Evolutionary conservation across 2,888 invertebrate genomes (phyloP), one percentile per base, ranked within the genome.

Genomic region (Cheilosia grossa): DNA sequence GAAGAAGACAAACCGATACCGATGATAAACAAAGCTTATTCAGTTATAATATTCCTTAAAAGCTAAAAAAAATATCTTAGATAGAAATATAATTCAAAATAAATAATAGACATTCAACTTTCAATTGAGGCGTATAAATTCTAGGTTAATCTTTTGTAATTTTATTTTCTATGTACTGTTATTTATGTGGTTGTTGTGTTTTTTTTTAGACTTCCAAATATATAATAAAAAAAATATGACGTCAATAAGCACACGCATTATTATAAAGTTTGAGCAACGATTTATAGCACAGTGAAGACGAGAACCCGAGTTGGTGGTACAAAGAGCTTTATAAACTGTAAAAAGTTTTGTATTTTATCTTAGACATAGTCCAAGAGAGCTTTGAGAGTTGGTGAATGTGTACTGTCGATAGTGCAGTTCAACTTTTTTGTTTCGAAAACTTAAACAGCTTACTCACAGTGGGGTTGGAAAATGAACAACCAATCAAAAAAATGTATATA

Each of bases 1-100:
- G 56, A 27, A 42, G 42, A 63, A 24, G 27, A 64, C 74, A 64
- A 67, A 75, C 75, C 75, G n/a, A 67, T 51, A 75, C 75, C 75
- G 75, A 75, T 75, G 75, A 75, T 24, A 24, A 44, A 17, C 44
- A 44, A 44, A 47, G 37, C 37, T 19, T 58, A 51, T 66, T 58
- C 49, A 30, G 13, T 49, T 54, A 13, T 33, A 30, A 2, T 9
- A 9, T 9, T 47, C 4, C 21, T 24, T 70, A 51, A 47, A 74
- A 64, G 73, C 63, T 73, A 54, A 49, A 49, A 24, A 44, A 17
- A 56, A 24, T 13, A 53, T 37, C n/a, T 3, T 47, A 9, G n/a
- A 13, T 54, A 54, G 6, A 30, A 54, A 30, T 19, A 47, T 4
- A 42, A 51, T 47, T 17, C 9, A 17, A 64, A 49, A 44, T 69